These are phyloP conservation scores for Phenganax stokvisi DNA, from an alignment of 92 coral and sea anemone species.

Conservation along the genomic window DNA sequence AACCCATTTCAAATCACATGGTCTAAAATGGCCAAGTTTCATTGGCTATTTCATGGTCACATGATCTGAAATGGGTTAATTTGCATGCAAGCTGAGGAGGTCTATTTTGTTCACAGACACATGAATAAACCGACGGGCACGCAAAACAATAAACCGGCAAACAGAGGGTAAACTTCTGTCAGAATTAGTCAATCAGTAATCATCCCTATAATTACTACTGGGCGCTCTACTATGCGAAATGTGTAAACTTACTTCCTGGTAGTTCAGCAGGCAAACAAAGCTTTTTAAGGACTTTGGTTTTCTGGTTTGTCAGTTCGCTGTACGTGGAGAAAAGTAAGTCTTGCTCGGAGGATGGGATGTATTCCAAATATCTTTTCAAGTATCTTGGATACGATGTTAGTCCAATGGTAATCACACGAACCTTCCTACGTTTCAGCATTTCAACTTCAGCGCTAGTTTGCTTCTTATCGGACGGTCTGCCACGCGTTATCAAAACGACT, in stretches of 20 bases:
- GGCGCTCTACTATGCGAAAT: neutral
- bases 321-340: neutral
- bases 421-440: conserved; percentile 1
- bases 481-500: conserved; percentile 33
- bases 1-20: no score
- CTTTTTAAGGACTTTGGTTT: neutral
- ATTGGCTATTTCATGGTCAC: no score
- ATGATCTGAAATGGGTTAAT: no score
- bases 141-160: neutral
- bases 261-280: conserved; percentile 7
- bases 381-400: neutral
- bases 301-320: neutral
- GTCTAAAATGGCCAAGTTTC: no score
- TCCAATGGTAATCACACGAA: conserved; percentile 19
- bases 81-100: no score
- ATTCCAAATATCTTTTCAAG: neutral
- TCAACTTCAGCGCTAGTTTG: neutral
- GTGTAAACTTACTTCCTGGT: conserved; percentile 27
- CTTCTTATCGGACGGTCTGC: neutral
- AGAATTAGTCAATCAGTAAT: neutral
- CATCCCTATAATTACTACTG: neutral
- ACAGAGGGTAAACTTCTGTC: neutral
- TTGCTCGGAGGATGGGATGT: neutral
- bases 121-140: no score
- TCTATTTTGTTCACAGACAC: no score